Conservation (phyloP, 1,140 invertebrate species). For the Drosophila subpulchrella region DNA sequence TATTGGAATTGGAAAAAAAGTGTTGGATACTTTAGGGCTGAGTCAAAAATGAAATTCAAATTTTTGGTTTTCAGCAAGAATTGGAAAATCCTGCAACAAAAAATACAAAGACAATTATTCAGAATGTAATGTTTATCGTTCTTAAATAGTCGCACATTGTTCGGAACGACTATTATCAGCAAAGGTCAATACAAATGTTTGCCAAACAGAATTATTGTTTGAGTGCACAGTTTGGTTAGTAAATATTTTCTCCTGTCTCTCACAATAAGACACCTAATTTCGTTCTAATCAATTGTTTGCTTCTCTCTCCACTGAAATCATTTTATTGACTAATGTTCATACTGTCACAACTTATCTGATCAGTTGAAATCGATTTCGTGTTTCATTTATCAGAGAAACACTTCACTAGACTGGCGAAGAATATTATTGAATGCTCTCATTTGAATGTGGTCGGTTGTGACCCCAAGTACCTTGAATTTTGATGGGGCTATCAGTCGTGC, state of each 20-base stretch:
- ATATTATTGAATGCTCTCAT: conserved; percentile 9
- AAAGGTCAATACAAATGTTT: conserved; percentile 14
- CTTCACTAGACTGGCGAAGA: background rate
- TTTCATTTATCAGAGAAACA: conserved; percentile 9
- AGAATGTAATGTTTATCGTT: background rate
- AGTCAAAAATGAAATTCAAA: background rate
- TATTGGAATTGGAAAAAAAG: too few species aligned
- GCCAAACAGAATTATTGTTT: conserved; percentile 45
- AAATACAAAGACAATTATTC: background rate
- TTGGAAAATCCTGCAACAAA: background rate
- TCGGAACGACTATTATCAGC: conserved; percentile 11
- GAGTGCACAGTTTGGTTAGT: conserved; percentile 6
- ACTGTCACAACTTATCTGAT: conserved; percentile 36
- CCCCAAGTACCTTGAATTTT: conserved; percentile 38
- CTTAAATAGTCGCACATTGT: background rate
- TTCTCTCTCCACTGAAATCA: background rate
- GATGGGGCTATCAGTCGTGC: conserved; percentile 30
- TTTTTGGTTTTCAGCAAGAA: too few species aligned
- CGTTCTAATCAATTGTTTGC: conserved; percentile 27
- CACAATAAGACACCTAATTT: conserved; percentile 15
- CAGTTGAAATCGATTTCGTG: conserved; percentile 26
- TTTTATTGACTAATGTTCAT: conserved; percentile 24
- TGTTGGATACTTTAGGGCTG: conserved; percentile 12
- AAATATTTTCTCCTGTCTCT: conserved; percentile 13
- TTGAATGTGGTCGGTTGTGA: conserved; percentile 7